A percentile compares a stretch with the other conserved stretches of the same genome.
phyloP scores from a whole-genome alignment of 1,140 invertebrate species.

The Drosophila orena region DNA sequence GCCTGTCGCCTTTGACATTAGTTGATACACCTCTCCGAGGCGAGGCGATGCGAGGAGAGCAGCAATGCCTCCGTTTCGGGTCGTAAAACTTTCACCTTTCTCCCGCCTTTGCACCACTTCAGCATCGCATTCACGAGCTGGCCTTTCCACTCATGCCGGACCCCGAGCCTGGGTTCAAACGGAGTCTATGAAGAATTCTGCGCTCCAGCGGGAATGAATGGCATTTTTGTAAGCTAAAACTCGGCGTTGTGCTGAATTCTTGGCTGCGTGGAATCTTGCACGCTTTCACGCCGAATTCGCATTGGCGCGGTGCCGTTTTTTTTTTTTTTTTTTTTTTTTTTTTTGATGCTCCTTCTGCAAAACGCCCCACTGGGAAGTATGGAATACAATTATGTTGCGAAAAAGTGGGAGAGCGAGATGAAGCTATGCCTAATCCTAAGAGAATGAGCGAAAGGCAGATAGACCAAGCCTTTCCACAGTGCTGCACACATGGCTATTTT shows the following conservation, averaged over 20 bases:
- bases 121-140: neutral
- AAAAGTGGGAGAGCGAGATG: neutral
- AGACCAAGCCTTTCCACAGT: constrained; percentile 8
- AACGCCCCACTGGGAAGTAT: constrained; percentile 46
- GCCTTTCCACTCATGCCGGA: neutral
- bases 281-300: neutral
- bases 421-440: neutral
- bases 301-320: neutral
- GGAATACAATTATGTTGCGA: constrained; percentile 67
- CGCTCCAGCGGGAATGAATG: neutral
- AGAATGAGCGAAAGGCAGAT: neutral
- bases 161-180: neutral
- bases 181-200: constrained; percentile 1
- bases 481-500: neutral
- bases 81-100: constrained; percentile 24
- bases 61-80: constrained; percentile 27
- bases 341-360: neutral
- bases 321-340: no score
- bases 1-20: constrained; percentile 47
- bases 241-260: neutral
- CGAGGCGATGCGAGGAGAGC: constrained; percentile 20
- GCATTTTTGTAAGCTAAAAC: neutral
- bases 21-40: constrained; percentile 47
- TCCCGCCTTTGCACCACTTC: neutral
- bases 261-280: neutral